Evolutionary conservation across 2,113 vertebrate genomes (phyloP), one percentile per base, ranked within the genome.

Genomic region (Echinops telfairi): DNA sequence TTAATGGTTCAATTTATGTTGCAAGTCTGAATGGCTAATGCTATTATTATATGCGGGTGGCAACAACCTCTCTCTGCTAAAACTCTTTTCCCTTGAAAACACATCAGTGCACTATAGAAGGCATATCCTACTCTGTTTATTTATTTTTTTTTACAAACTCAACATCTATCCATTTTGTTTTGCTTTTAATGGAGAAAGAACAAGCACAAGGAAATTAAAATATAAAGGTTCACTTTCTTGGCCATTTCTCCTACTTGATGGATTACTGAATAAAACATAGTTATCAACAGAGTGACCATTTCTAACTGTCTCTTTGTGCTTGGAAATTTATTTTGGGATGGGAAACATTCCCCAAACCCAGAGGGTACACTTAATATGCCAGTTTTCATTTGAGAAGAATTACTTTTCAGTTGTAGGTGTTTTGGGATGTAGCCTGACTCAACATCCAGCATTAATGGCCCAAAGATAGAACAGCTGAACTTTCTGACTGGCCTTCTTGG

Each of bases 271-370:
- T 96, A 90, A 92, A 92, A 83, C 73, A 89, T 71, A 83, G 75
- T 81, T 97, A 96, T 97, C 97, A 97, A 57, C 88, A 88, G 43
- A 97, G 43, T 96, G 82, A 75, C 81, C 95, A 53, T 88, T 96
- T 94, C 95, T 97, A 89, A 94, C 77, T 92, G 75, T 93, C 94
- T 95, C 89, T 29, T 9, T 95, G 90, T 90, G 73, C 57, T 68
- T 92, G 88, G 95, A 86, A 95, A 88, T 91, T 94, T 97, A 95
- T 83, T 93, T 97, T 94, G 62, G 82, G 95, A 91, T 97, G 89
- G 88, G 91, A 97, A 97, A 96, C 91, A 97, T 98, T 98, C 96
- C 88, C 89, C 85, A 97, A 97, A 96, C 86, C 97, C 95, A 96
- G 60, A 92, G 97, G 94, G 97, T 97, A 40, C 73, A 97, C 91